Conservation (phyloP, 2,797 vertebrate species). For the Enteromius argenteus region DNA sequence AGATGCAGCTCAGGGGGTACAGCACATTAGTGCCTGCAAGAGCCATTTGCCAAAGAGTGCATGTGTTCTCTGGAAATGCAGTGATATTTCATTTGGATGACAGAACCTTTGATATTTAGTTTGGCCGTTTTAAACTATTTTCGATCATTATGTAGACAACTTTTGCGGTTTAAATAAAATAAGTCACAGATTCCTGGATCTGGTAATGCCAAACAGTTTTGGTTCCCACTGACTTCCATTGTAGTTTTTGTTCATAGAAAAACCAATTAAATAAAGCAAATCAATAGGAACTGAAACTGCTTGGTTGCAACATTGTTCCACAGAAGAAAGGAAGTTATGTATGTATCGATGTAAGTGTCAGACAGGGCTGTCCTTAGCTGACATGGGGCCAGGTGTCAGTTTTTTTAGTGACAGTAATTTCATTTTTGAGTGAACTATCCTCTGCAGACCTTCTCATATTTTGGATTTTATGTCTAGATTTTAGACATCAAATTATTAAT, state of each 20-base stretch:
- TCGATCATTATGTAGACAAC: not conserved
- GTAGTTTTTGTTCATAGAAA: not conserved
- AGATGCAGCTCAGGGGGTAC: constrained; percentile 63
- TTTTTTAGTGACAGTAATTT: not conserved
- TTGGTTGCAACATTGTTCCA: constrained; percentile 1
- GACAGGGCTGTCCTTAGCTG: not conserved
- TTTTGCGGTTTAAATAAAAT: not conserved
- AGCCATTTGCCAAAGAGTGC: constrained; percentile 31
- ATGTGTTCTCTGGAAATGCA: constrained; percentile 32
- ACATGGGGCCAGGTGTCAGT: not conserved
- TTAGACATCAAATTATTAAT: not conserved
- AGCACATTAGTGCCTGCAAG: constrained; percentile 59
- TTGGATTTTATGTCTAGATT: not conserved
- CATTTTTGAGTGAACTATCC: not conserved
- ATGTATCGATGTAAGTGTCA: not conserved
- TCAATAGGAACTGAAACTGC: not conserved
- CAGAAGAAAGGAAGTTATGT: not conserved
- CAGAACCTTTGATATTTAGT: constrained; percentile 1
- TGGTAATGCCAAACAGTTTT: not conserved
- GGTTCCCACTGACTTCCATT: not conserved
- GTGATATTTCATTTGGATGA: constrained; percentile 35
- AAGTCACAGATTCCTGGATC: not conserved
- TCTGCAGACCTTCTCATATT: not conserved
- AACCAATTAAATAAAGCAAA: not conserved
- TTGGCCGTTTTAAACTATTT: not conserved